These are phyloP conservation scores for Ammospiza maritima DNA, from an alignment of 2,797 vertebrate genomes.

Conservation along the genomic window DNA sequence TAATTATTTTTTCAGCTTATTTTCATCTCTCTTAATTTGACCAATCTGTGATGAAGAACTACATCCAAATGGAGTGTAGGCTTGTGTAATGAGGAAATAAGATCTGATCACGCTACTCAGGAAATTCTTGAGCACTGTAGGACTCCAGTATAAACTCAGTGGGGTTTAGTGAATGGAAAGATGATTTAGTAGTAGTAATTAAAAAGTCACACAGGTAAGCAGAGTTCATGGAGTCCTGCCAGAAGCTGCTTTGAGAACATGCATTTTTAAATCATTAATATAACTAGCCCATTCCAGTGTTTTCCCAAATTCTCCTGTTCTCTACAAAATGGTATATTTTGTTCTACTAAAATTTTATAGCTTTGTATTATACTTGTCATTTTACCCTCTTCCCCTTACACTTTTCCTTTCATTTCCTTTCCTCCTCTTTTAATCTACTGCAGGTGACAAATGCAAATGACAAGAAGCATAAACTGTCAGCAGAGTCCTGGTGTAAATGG, in stretches of 20 bases:
- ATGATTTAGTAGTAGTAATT: not conserved
- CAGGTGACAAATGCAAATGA: not conserved
- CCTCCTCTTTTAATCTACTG: not conserved
- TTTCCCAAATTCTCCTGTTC: not conserved
- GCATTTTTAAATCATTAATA: not conserved
- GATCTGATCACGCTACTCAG: not conserved
- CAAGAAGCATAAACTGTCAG: not conserved
- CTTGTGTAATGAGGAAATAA: not conserved
- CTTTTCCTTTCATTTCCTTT: not conserved
- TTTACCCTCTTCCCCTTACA: not conserved
- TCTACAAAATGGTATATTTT: not conserved
- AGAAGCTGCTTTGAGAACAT: not conserved
- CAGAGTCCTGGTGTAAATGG: not conserved
- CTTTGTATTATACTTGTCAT: not conserved
- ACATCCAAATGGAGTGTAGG: not conserved
- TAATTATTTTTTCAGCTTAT: not conserved
- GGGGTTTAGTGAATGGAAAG: not conserved
- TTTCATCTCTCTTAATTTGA: not conserved
- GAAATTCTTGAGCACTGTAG: slow-evolving; percentile 7
- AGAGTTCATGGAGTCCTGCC: not conserved
- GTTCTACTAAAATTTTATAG: not conserved
- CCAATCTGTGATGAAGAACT: not conserved
- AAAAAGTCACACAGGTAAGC: slow-evolving; percentile 10
- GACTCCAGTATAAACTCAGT: slow-evolving; percentile 7
- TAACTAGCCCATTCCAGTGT: not conserved